Percentiles rank a stretch among this genome's conserved stretches.
phyloP scores from a whole-genome alignment of 1,140 invertebrate genomes.

The Argopecten irradians region DNA sequence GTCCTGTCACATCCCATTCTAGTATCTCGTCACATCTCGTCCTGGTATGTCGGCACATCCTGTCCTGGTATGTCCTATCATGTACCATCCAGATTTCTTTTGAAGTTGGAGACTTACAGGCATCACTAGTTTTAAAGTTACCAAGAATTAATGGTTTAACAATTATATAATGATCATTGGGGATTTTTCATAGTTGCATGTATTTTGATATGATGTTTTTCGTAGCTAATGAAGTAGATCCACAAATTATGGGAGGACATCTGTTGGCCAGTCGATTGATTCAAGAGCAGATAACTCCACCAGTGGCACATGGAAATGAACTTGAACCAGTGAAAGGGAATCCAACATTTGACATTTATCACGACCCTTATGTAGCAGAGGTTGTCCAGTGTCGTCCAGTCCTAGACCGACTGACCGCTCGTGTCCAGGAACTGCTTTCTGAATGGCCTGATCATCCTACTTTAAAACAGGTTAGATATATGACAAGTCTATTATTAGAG shows the following conservation, averaged over 20 bases:
- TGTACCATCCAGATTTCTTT: too few species aligned
- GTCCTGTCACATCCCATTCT: too few species aligned
- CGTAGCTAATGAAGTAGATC: conserved; percentile 57
- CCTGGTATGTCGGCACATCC: too few species aligned
- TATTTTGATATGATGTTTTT: too few species aligned
- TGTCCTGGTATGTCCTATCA: too few species aligned
- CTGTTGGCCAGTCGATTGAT: conserved; percentile 54
- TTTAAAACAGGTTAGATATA: conserved; percentile 82
- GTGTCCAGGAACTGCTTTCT: conserved; percentile 83
- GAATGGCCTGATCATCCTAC: conserved; percentile 95
- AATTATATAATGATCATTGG: too few species aligned
- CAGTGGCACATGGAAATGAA: background rate
- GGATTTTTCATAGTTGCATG: too few species aligned
- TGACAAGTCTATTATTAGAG: too few species aligned
- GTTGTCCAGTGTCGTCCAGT: conserved; percentile 85
- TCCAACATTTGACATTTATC: conserved; percentile 87
- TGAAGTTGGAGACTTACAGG: too few species aligned
- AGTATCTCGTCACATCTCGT: too few species aligned
- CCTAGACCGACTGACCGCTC: conserved; percentile 81
- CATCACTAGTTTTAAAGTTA: too few species aligned
- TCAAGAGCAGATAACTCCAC: conserved; percentile 40
- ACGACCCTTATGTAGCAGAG: conserved; percentile 88
- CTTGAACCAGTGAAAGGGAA: background rate
- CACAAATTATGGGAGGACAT: conserved; percentile 66
- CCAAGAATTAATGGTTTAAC: too few species aligned